phyloP scores from a whole-genome alignment of 2,888 invertebrate species.

The Parnassius smintheus region DNA sequence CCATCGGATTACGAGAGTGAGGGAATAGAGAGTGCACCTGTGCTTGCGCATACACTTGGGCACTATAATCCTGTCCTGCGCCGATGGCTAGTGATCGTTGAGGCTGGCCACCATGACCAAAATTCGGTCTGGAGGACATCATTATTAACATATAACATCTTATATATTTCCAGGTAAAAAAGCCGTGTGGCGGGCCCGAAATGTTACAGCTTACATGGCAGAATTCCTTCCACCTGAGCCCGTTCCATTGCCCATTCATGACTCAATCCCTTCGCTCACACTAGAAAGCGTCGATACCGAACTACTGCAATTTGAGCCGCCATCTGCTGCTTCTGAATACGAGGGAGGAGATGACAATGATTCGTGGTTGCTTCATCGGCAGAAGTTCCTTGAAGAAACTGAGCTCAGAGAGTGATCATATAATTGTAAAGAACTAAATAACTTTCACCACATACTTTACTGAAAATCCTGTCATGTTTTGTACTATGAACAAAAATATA shows the following conservation, averaged over 20 bases:
- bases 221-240: conserved; percentile 87
- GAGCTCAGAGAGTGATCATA: conserved; percentile 42
- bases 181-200: conserved; percentile 85
- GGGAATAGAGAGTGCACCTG: too few relatives aligned
- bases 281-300: conserved; percentile 62
- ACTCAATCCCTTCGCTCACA: conserved; percentile 81
- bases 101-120: too few relatives aligned
- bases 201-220: conserved; percentile 84
- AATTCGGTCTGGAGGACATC: too few relatives aligned
- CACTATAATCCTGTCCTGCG: too few relatives aligned
- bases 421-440: neutral
- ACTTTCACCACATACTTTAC: too few relatives aligned
- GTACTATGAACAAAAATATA: neutral
- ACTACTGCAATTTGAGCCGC: conserved; percentile 65
- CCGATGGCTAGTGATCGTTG: too few relatives aligned
- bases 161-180: conserved; percentile 56
- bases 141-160: too few relatives aligned
- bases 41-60: too few relatives aligned
- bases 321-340: conserved; percentile 55
- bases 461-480: neutral
- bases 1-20: too few relatives aligned
- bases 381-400: conserved; percentile 67
- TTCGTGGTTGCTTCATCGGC: conserved; percentile 68
- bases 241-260: conserved; percentile 83
- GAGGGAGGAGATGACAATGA: conserved; percentile 66